phyloP scores from a whole-genome alignment of 2,797 vertebrate genomes.

The Moxostoma hubbsi region DNA sequence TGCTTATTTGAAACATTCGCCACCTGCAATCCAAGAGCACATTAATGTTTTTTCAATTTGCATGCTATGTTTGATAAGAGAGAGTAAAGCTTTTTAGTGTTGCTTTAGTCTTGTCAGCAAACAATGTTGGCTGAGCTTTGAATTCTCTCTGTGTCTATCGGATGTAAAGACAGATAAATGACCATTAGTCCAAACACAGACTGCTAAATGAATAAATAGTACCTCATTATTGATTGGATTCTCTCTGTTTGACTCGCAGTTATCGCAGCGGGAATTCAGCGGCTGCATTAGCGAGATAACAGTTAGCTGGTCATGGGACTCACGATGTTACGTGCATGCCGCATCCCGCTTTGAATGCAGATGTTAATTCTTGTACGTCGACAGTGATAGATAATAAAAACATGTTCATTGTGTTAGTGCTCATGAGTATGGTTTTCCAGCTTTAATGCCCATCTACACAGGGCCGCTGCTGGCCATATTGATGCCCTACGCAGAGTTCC shows the following conservation, averaged over 20 bases:
- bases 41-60: neutral
- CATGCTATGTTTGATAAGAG: no score
- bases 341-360: neutral
- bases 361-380: neutral
- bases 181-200: conserved; percentile 21
- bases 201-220: conserved; percentile 19
- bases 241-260: neutral
- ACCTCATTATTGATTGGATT: neutral
- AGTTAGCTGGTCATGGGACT: conserved; percentile 12
- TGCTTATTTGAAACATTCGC: no score
- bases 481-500: no score
- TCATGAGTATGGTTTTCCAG: no score
- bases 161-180: conserved; percentile 2
- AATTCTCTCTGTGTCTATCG: neutral
- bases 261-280: neutral
- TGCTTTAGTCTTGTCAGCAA: neutral
- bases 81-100: no score
- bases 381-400: neutral
- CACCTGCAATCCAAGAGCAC: no score
- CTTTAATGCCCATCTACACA: neutral
- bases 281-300: neutral
- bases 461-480: no score
- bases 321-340: no score
- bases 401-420: no score
- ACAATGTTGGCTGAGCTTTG: conserved; percentile 4